These are phyloP conservation scores for Unio delphinus DNA, from an alignment of 2,888 invertebrate genomes.

Conservation along the genomic window DNA sequence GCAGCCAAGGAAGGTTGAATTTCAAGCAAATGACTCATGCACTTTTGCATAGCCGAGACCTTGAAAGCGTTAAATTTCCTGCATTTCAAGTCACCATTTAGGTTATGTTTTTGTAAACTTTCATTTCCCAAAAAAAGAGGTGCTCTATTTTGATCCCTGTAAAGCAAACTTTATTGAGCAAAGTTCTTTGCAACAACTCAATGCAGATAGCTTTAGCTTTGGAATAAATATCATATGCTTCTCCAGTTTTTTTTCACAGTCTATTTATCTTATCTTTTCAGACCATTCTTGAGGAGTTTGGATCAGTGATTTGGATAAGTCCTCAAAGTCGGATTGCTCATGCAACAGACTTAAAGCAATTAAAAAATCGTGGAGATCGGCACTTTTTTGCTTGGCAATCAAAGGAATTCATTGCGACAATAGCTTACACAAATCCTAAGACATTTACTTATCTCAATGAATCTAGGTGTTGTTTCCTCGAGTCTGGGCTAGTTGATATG, in stretches of 20 bases:
- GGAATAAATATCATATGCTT: too few relatives aligned
- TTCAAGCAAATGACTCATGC: too few relatives aligned
- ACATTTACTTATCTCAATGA: conserved; percentile 54
- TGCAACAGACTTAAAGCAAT: conserved; percentile 39
- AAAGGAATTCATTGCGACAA: conserved; percentile 24
- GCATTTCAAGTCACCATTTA: too few relatives aligned
- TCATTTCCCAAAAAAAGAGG: too few relatives aligned
- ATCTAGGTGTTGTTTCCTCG: conserved; percentile 47
- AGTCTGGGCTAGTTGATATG: conserved; percentile 45
- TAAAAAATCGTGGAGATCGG: conserved; percentile 43
- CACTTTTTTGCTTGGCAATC: conserved; percentile 55
- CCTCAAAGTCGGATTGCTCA: conserved; percentile 46
- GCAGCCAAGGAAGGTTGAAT: too few relatives aligned
- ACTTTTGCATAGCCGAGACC: too few relatives aligned
- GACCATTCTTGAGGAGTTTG: conserved; percentile 51
- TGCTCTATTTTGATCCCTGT: too few relatives aligned
- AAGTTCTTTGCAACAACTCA: too few relatives aligned
- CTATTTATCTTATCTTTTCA: conserved; percentile 22
- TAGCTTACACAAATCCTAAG: conserved; percentile 50
- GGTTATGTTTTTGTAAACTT: too few relatives aligned
- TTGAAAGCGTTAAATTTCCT: too few relatives aligned
- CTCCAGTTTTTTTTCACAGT: neutral
- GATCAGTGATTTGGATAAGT: conserved; percentile 51
- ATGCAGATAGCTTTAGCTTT: too few relatives aligned
- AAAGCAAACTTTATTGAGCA: too few relatives aligned